Conservation (phyloP, 2,113 vertebrate genomes). For the Poecile atricapillus region DNA sequence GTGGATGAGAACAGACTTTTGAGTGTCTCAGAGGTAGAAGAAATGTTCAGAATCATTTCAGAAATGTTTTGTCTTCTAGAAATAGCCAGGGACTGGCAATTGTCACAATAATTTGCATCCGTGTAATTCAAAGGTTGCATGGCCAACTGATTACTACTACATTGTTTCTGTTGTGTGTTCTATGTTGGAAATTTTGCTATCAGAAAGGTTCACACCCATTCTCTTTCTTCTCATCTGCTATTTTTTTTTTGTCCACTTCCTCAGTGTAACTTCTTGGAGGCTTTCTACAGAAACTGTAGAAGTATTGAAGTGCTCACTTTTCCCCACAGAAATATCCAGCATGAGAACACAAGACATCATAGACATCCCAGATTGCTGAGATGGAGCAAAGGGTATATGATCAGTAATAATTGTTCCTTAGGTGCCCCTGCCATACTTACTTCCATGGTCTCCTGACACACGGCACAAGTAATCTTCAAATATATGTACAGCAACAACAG, state of each 20-base stretch:
- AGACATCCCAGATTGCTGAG: neutral
- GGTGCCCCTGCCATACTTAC: neutral
- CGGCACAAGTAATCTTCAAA: neutral
- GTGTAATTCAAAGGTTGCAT: neutral
- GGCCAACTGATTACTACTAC: neutral
- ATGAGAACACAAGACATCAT: neutral
- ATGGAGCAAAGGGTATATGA: neutral
- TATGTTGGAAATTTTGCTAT: neutral
- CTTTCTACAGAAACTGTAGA: neutral
- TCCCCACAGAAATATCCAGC: neutral
- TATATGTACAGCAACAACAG: neutral
- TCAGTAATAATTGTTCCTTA: neutral
- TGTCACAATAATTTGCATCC: neutral
- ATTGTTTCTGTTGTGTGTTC: neutral
- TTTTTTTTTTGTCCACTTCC: neutral
- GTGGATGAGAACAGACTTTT: neutral
- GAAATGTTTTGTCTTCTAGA: neutral
- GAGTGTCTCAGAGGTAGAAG: neutral
- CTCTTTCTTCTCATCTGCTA: neutral
- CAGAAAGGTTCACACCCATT: accelerated
- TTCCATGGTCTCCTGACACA: neutral
- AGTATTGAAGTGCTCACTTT: neutral
- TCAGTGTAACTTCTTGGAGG: neutral
- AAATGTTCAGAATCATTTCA: neutral
- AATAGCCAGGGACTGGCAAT: neutral